Percentiles rank a stretch among this genome's conserved stretches.
These are phyloP conservation scores for Psittacula echo DNA, from an alignment of 2,797 vertebrate genomes.

Conservation along the genomic window DNA sequence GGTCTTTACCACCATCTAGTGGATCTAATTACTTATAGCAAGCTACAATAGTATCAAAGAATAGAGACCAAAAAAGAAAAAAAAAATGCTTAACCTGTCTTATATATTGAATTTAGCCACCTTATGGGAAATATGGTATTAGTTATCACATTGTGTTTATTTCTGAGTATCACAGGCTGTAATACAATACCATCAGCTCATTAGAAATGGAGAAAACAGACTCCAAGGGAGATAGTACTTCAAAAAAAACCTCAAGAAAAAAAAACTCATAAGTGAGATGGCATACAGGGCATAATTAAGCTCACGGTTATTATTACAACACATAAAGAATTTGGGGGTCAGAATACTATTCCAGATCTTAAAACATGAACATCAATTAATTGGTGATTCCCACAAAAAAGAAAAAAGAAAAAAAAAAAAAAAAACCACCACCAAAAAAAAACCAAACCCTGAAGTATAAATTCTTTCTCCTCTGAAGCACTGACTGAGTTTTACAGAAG, in stretches of 20 bases:
- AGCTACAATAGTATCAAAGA: not conserved
- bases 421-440: too few relatives aligned
- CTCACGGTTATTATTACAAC: not conserved
- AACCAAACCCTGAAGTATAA: not conserved
- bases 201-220: not conserved
- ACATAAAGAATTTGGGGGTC: not conserved
- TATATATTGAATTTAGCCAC: not conserved
- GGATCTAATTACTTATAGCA: slow-evolving; percentile 63
- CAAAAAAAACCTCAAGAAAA: not conserved
- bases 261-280: not conserved
- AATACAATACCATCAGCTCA: fast-evolving
- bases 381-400: not conserved
- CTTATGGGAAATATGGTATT: not conserved
- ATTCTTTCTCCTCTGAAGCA: not conserved
- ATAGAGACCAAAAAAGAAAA: not conserved
- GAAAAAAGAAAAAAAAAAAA: not conserved
- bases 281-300: not conserved
- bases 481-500: not conserved
- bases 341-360: not conserved
- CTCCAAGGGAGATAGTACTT: not conserved
- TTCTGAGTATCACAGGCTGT: fast-evolving
- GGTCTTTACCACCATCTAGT: slow-evolving; percentile 83
- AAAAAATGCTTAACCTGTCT: not conserved
- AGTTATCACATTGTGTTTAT: not conserved
- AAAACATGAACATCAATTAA: not conserved